Base-by-base conservation (phyloP, 1,140 invertebrate genomes). In the Conus ventricosus region DNA sequence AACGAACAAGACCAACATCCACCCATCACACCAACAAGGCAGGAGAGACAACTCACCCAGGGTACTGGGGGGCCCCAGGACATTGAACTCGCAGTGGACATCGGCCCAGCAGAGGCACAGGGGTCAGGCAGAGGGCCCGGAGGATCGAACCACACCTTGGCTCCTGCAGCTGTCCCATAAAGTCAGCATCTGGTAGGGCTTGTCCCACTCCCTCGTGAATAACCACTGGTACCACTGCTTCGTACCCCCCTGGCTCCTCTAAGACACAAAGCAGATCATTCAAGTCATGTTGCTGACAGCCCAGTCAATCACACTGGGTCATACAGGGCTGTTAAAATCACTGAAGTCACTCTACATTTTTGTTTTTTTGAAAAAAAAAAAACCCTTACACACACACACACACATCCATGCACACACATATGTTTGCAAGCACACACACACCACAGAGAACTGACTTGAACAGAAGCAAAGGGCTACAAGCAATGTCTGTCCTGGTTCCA, bases 131-230 rank as follows among this genome's bases (percentile, higher is more conserved):
- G 53, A 95, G 90, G 90, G 11, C 92, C 92, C n/a, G 90, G 88
- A 63, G 95, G 95, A 53, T 95, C 94, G 92, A 95, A 95, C 92
- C 92, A 93, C 25, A 95, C 90, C 54, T 85, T 91, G 13, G 94
- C 1, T 91, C 90, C 88, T 93, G 92, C 83, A 95, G 89, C 89
- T 94, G 92, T 23, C 93, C 95, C 53, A 83, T 83, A 15, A 95
- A 89, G 39, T 92, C 23, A 95, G 89, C 75, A 93, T 93, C 91
- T 94, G 93, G 90, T 94, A 95, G 0, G 95, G 94, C 85, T 93
- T 93, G 11, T 92, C 91, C 85, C 89, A 93, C 67, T 92, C 63
- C 63, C 55, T 93, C 92, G 90, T 95, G 93, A 20, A 95, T 85
- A 23, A 94, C 91, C 27, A 95, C 88, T 25, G 94, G 95, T n/a